Evolutionary conservation across 2,888 invertebrate species (phyloP), one percentile per base, ranked within the genome.

Genomic region (Apamea epomidion): DNA sequence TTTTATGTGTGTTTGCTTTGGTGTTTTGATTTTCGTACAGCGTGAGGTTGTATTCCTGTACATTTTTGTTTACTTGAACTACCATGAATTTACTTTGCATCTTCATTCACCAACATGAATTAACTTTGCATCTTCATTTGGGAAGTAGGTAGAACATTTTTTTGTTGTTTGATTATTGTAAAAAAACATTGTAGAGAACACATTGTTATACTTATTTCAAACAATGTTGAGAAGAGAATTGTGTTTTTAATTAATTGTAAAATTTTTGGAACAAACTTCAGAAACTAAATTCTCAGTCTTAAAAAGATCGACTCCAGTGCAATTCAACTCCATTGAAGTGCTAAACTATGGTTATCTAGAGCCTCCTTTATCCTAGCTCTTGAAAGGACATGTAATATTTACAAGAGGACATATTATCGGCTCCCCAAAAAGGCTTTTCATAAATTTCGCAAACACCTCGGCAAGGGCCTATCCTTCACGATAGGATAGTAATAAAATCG

Each of bases 401-500:
- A 93, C 91, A 92, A 92, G 91, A 90, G 91, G 90, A 87, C 90
- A 91, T 91, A 91, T 91, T 91, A 90, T 90, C 85, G 88, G 83
- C 82, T 84, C 90, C 90, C 91, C 90, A 85, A 91, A 92, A 93
- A 93, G 92, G 90, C 93, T 93, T 93, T 94, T 94, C 94, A 94
- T 94, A 94, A 94, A 95, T 94, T 92, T 93, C 91, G 90, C 88
- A 92, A 93, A 93, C 92, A 92, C 92, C 91, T 93, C 76, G 90
- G 88, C 86, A 92, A 92, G 92, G 90, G 89, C 90, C 90, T 92
- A 94, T 94, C 92, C 91, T 93, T 94, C 93, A 94, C 92, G 94
- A 94, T 94, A 93, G 93, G 93, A 93, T 90, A 93, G 95, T 94
- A 95, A 95, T 95, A 95, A 95, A 95, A 94, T 93, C 92, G 91